Conservation (phyloP, 1,140 invertebrate genomes). For the Bilobella aurantiaca region DNA sequence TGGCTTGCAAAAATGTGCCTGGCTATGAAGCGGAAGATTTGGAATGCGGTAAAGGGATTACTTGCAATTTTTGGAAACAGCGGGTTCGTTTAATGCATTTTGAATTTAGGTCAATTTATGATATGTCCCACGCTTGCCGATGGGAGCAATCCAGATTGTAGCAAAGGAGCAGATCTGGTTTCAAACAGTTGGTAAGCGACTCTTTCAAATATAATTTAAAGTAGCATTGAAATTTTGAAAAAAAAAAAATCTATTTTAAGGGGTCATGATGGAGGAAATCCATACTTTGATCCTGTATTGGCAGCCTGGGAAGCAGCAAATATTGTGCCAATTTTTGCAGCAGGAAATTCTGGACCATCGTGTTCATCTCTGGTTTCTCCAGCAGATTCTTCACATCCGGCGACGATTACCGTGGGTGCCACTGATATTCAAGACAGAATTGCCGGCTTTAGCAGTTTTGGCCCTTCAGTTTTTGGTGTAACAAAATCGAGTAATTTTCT, state of each 20-base stretch:
- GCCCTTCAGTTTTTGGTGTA: constrained; percentile 10
- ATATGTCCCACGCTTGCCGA: constrained; percentile 12
- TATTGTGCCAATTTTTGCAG: constrained; percentile 26
- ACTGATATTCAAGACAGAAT: constrained; percentile 2
- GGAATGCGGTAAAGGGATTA: neutral
- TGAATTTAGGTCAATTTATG: neutral
- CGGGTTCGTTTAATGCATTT: neutral
- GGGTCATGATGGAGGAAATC: neutral
- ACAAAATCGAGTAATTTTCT: neutral
- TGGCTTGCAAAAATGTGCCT: neutral
- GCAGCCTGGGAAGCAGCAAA: constrained; percentile 11
- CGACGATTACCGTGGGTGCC: constrained; percentile 16
- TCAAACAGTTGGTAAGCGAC: constrained; percentile 14
- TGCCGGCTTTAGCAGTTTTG: constrained; percentile 14
- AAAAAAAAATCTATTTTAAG: neutral
- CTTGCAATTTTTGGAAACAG: neutral
- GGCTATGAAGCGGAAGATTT: neutral
- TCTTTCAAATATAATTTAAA: neutral
- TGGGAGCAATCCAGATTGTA: constrained; percentile 7
- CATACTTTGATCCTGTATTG: constrained; percentile 18
- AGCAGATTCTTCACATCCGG: constrained; percentile 12
- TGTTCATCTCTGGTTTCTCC: constrained; percentile 19
- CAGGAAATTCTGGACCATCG: constrained; percentile 18
- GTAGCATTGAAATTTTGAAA: neutral
- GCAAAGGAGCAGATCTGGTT: neutral